phyloP scores from a whole-genome alignment of 2,113 vertebrate genomes.

The Thermophis baileyi region DNA sequence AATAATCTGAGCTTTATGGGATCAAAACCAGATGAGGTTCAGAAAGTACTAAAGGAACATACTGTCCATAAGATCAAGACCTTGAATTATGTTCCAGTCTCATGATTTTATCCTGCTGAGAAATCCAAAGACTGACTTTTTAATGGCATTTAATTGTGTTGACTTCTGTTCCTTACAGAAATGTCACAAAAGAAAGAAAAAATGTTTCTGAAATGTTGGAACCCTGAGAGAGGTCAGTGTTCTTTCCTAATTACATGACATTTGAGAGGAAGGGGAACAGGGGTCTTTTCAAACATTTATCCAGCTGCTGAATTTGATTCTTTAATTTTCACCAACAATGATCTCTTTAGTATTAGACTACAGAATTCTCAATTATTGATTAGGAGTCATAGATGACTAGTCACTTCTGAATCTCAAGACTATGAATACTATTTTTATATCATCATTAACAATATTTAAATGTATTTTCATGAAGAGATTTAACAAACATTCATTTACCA shows the following conservation, averaged over 20 bases:
- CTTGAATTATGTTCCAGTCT: background rate
- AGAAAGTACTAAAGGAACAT: background rate
- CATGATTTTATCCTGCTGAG: background rate
- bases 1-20: background rate
- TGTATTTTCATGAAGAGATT: background rate
- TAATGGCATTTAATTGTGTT: background rate
- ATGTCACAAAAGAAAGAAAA: background rate
- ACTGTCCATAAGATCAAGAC: background rate
- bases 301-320: background rate
- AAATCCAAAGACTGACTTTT: background rate
- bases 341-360: background rate
- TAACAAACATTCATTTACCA: background rate
- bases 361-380: background rate
- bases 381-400: background rate
- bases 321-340: background rate
- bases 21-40: background rate
- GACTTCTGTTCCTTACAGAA: background rate
- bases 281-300: background rate
- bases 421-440: background rate
- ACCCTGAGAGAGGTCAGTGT: constrained; percentile 6
- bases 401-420: background rate
- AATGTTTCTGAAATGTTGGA: constrained; percentile 13
- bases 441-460: background rate
- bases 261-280: background rate
- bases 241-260: background rate